phyloP scores from a whole-genome alignment of 2,113 vertebrate genomes.

The Rhegmatorhina hoffmannsi region DNA sequence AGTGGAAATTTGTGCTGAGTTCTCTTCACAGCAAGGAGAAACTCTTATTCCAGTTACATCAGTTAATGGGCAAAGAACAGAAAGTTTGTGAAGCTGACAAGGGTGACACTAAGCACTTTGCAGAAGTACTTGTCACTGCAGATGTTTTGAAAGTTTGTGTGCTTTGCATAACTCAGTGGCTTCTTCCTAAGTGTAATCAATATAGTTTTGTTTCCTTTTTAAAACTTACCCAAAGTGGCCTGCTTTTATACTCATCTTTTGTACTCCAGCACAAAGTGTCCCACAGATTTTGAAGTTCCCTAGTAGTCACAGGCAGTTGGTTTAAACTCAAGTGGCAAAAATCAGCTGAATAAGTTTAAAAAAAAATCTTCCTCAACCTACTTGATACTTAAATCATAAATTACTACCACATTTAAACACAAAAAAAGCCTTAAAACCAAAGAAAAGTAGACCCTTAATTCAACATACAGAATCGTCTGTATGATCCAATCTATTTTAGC shows the following conservation, averaged over 20 bases:
- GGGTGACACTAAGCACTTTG: not conserved
- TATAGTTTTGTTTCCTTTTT: not conserved
- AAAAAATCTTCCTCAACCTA: not conserved
- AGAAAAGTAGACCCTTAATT: not conserved
- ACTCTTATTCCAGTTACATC: not conserved
- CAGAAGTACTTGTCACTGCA: not conserved
- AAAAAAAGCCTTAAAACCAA: not conserved
- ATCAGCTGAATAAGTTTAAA: not conserved
- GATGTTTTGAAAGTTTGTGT: not conserved
- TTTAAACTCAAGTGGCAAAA: not conserved
- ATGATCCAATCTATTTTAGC: not conserved
- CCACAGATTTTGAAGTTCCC: not conserved
- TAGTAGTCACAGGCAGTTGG: not conserved
- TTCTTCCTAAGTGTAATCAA: not conserved
- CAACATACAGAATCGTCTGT: not conserved
- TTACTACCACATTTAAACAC: not conserved
- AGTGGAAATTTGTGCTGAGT: not conserved
- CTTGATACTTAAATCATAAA: not conserved
- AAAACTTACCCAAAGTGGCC: not conserved
- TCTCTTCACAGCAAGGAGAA: not conserved
- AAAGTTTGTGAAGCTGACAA: not conserved
- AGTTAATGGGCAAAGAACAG: not conserved
- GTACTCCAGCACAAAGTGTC: not conserved
- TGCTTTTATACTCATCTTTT: not conserved
- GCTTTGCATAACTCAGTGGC: not conserved